Base-by-base conservation (phyloP, 2,113 vertebrate genomes). In the Abramis brama region DNA sequence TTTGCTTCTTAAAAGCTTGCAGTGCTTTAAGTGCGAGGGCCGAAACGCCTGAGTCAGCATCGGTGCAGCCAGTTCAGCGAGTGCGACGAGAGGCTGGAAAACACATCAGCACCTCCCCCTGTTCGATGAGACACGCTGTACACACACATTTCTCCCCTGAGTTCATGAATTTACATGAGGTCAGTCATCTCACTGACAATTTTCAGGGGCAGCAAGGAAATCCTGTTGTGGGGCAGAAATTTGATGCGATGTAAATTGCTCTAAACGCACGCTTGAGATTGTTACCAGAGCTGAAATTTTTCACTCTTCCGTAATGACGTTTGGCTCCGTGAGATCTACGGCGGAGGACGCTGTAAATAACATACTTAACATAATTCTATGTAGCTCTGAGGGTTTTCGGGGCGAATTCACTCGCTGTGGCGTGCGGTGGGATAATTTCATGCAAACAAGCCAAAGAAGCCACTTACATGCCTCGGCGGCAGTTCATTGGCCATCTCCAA, bases 211-310 rank as follows among this genome's bases (percentile, higher is more conserved):
- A 78, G 88, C 10, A 36, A 33, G 85, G 85, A 87, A 84, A 90
- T 92, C 82, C 89, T 93, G 91, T 90, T 89, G 87, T 91, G 85
- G 89, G 92, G 89, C 64, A 83, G 47, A 70, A 91, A 94, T 90
- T 84, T 91, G 88, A 93, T 93, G 92, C 91, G 92, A 90, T 91
- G 84, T 91, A 92, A 94, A 93, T 91, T 79, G 52, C 84, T 91
- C 88, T 92, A 90, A 93, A 89, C 57, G 83, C 91, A 89, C 78
- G 81, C 87, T 82, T 85, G 77, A 91, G 89, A 88, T 27, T 92
- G 90, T 87, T 43, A 57, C 47, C 3, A 4, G 66, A 39, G 81
- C 25, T 10, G 15, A 27, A 47, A 64, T 70, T 52, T 55, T 83
- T 71, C 64, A 27, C 27, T 85, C 43, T 66, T 82, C 83, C 87